Conservation (phyloP, 1,140 invertebrate genomes). For the Gonioctena quinquepunctata region DNA sequence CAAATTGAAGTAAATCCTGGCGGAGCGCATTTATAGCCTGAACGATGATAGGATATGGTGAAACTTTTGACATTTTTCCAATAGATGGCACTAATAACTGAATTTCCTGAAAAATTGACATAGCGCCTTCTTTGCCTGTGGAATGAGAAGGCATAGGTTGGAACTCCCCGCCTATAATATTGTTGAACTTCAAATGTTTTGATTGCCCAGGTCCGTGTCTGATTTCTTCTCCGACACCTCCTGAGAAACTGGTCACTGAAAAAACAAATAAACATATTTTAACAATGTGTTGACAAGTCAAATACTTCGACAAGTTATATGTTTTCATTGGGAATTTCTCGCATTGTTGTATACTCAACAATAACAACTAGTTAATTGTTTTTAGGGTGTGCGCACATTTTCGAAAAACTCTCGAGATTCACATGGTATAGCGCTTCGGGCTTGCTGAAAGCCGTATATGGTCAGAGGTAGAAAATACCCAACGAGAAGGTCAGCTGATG, state of each 20-base stretch:
- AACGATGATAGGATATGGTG: no score
- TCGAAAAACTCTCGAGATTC: not conserved
- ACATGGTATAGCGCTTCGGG: not conserved
- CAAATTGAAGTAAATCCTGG: no score
- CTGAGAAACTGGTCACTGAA: slow-evolving; percentile 9
- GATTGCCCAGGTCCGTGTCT: not conserved
- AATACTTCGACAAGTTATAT: slow-evolving; percentile 6
- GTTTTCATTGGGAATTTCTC: slow-evolving; percentile 9
- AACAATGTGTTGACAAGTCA: not conserved
- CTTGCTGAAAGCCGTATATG: not conserved
- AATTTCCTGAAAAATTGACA: no score
- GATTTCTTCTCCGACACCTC: slow-evolving; percentile 1
- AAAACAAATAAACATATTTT: slow-evolving; percentile 1
- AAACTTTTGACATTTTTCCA: no score
- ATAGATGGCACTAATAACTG: no score
- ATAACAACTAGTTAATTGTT: slow-evolving; percentile 7
- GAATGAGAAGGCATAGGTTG: no score
- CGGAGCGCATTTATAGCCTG: no score
- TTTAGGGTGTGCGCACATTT: not conserved
- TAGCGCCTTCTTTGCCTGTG: no score
- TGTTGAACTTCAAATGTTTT: no score
- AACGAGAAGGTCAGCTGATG: not conserved
- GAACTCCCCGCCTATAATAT: no score
- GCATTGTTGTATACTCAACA: slow-evolving; percentile 2
- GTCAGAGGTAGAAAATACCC: not conserved